Base-by-base conservation (phyloP, 2,888 invertebrate genomes). In the Abrostola triplasia region DNA sequence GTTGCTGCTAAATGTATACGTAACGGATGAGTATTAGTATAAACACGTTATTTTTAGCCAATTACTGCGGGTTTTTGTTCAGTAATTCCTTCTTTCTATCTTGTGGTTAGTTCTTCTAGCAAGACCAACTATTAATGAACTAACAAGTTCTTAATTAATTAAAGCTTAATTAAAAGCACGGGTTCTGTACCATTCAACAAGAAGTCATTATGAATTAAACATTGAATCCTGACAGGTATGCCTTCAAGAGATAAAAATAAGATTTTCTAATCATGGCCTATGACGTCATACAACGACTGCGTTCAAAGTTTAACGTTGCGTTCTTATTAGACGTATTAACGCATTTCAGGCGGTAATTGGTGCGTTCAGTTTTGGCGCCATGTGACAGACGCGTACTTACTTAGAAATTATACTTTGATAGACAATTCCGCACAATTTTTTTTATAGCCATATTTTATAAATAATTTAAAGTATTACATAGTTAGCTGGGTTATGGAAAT, bases 361-460 rank as follows among this genome's bases (percentile, higher is more conserved):
- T 64, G 78, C 70, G 70, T 65, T 69, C 68, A 41, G 61, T 72
- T 73, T 76, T 82, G 80, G 82, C 82, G 80, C 78, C 80, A 64
- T n/a, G 51, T 59, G 60, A 59, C 49, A 72, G 66, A 63, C 63
- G 8, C 52, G 63, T 49, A 59, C 48, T 48, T 24, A 24, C 24
- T 24, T 24, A 24, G 24, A 24, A 24, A 24, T 24, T 24, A n/a
- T n/a, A n/a, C n/a, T n/a, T n/a, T 1, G 8, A 51, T n/a, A 8
- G 35, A 51, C 51, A 63, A 38, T 40, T 51, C 37, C 38, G 51
- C 6, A 51, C 7, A 13, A 5, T 12, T 38, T 51, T 0, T 37
- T 24, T 24, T 24, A 24, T 4, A 24, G 24, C 24, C 4, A 2
- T 24, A 4, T 24, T 24, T n/a, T n/a, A n/a, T n/a, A n/a, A n/a